A percentile compares a stretch with the other conserved stretches of the same genome.
Evolutionary conservation across 64 coral and sea anemone genomes (phyloP).

Genomic region (Anthopleura sola): DNA sequence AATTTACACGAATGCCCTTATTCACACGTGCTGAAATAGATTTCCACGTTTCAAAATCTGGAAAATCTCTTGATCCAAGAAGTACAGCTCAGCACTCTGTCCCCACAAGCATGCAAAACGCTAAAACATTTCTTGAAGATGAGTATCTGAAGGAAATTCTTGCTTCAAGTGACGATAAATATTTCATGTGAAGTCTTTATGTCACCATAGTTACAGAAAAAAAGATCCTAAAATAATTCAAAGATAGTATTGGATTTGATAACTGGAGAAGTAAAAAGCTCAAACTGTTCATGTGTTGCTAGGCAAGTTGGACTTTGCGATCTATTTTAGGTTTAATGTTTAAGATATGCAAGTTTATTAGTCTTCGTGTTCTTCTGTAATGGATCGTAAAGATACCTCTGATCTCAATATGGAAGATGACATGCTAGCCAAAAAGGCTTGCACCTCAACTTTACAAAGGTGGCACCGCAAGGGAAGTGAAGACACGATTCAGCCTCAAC

Average conservation of each 20-base stretch:
- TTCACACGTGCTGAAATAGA: too few relatives aligned
- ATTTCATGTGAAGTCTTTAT: constrained; percentile 25
- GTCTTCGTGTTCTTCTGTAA: too few relatives aligned
- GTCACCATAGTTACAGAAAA: constrained; percentile 45
- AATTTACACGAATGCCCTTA: too few relatives aligned
- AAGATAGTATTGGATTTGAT: constrained; percentile 19
- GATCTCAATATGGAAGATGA: constrained; percentile 48
- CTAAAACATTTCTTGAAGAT: constrained; percentile 42
- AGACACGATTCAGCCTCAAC: too few relatives aligned
- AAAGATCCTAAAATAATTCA: constrained; percentile 42
- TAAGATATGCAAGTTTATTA: constrained; percentile 37
- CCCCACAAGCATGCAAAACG: constrained; percentile 29
- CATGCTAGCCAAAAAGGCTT: constrained; percentile 40
- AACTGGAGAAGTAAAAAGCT: too few relatives aligned
- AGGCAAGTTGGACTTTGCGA: too few relatives aligned
- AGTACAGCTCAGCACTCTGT: constrained; percentile 25
- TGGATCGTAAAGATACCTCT: constrained; percentile 22
- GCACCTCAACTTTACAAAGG: constrained; percentile 45
- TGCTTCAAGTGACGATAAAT: constrained; percentile 3
- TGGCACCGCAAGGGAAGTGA: constrained; percentile 48
- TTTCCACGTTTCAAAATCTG: constrained; percentile 23
- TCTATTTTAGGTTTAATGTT: constrained; percentile 38
- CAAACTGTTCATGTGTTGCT: too few relatives aligned
- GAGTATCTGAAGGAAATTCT: constrained; percentile 35
- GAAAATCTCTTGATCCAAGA: constrained; percentile 27